phyloP scores from a whole-genome alignment of 2,113 vertebrate species.

The Leucopsar rothschildi region DNA sequence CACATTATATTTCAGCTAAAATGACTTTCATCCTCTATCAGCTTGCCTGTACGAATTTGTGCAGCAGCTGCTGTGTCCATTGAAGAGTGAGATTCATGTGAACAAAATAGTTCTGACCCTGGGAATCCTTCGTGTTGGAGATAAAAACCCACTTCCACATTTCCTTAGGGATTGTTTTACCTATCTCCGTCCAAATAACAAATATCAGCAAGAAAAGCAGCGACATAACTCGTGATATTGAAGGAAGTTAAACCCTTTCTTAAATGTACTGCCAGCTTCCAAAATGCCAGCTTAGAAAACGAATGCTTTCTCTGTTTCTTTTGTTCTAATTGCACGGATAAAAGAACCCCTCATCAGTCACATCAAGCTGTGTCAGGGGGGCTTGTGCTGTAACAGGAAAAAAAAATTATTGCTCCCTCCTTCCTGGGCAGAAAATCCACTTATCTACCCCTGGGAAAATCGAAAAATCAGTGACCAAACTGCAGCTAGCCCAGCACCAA shows the following conservation, averaged over 20 bases:
- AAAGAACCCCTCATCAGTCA: not conserved
- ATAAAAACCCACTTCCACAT: constrained; percentile 53
- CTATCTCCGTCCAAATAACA: constrained; percentile 38
- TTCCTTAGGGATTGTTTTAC: constrained; percentile 56
- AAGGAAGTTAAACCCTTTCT: constrained; percentile 7
- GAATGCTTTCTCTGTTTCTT: not conserved
- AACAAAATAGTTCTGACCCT: constrained; percentile 60
- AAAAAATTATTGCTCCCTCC: not conserved
- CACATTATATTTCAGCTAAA: constrained; percentile 63
- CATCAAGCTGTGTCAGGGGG: not conserved
- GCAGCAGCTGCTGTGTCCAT: constrained; percentile 49
- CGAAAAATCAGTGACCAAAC: not conserved
- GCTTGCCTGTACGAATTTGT: constrained; percentile 53
- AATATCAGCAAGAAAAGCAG: constrained; percentile 27
- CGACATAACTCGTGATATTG: not conserved
- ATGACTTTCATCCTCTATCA: constrained; percentile 70
- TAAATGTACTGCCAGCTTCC: not conserved
- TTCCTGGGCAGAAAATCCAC: not conserved
- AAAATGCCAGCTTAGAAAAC: not conserved
- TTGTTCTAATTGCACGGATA: not conserved
- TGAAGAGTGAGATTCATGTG: constrained; percentile 55
- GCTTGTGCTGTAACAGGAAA: not conserved
- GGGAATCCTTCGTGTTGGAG: not conserved
- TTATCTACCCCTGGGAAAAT: not conserved
- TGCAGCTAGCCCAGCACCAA: not conserved